These are phyloP conservation scores for Hoplias malabaricus DNA, from an alignment of 2,113 vertebrate species.

Conservation along the genomic window DNA sequence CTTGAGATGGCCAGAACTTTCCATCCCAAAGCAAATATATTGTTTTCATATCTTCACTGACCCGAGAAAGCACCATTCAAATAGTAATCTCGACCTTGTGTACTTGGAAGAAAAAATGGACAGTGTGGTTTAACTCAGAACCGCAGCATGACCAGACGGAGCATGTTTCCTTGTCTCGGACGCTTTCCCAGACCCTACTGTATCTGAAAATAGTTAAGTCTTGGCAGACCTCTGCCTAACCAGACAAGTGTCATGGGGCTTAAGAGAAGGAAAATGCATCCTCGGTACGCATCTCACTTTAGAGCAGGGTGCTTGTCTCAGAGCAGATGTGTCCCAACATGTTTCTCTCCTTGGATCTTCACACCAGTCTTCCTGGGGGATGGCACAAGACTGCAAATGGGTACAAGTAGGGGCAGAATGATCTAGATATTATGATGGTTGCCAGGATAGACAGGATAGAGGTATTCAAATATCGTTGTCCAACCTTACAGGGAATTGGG, in stretches of 20 bases:
- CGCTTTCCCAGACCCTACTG: constrained; percentile 11
- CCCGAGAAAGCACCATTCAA: background rate
- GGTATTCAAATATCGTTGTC: too few relatives aligned
- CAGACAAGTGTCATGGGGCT: constrained; percentile 32
- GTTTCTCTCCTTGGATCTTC: constrained; percentile 9
- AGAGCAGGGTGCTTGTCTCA: background rate
- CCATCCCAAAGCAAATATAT: background rate
- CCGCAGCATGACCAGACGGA: constrained; percentile 10
- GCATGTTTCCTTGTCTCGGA: constrained; percentile 13
- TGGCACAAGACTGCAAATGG: background rate
- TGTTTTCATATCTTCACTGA: background rate
- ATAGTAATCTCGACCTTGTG: background rate
- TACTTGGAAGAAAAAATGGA: background rate
- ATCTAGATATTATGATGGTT: constrained; percentile 2
- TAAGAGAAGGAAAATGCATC: constrained; percentile 2
- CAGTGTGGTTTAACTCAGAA: background rate
- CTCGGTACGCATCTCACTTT: background rate
- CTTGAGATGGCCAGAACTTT: background rate
- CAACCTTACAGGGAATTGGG: too few relatives aligned
- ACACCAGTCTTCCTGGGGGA: constrained; percentile 6
- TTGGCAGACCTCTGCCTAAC: constrained; percentile 25
- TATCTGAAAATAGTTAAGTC: constrained; percentile 33
- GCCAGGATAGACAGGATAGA: background rate
- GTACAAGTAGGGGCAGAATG: constrained; percentile 8
- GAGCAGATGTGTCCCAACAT: constrained; percentile 19